phyloP scores from a whole-genome alignment of 2,797 vertebrate genomes.

The Alca torda region DNA sequence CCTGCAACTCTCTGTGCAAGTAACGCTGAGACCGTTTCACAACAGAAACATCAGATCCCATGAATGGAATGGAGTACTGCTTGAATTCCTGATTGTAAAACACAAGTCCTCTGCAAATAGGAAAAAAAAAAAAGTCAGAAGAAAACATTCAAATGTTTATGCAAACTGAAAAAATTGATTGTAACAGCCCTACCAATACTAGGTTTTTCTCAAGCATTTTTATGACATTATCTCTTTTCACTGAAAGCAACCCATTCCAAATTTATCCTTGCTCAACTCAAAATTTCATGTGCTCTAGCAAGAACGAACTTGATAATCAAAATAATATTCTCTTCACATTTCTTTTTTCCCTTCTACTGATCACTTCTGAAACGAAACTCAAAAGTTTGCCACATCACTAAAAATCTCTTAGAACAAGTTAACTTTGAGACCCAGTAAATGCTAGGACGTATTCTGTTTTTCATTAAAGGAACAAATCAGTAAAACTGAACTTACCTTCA shows the following conservation, averaged over 20 bases:
- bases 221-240: neutral
- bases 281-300: neutral
- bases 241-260: neutral
- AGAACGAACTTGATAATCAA: neutral
- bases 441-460: neutral
- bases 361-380: neutral
- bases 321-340: neutral
- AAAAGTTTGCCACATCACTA: neutral
- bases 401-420: neutral
- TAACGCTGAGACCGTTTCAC: slow-evolving; percentile 91
- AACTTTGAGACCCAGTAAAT: neutral
- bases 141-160: neutral
- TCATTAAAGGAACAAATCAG: neutral
- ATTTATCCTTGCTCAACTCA: neutral
- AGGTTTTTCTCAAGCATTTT: neutral
- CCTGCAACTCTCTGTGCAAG: slow-evolving; percentile 81
- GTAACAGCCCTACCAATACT: neutral
- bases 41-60: slow-evolving; percentile 90
- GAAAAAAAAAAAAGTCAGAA: neutral
- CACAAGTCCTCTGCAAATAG: slow-evolving; percentile 64
- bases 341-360: neutral
- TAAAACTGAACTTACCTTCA: neutral
- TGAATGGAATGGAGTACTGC: slow-evolving; percentile 87
- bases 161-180: neutral
- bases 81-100: slow-evolving; percentile 87